Evolutionary conservation across 2,113 vertebrate genomes (phyloP).

Genomic region (Harpagus bidentatus): DNA sequence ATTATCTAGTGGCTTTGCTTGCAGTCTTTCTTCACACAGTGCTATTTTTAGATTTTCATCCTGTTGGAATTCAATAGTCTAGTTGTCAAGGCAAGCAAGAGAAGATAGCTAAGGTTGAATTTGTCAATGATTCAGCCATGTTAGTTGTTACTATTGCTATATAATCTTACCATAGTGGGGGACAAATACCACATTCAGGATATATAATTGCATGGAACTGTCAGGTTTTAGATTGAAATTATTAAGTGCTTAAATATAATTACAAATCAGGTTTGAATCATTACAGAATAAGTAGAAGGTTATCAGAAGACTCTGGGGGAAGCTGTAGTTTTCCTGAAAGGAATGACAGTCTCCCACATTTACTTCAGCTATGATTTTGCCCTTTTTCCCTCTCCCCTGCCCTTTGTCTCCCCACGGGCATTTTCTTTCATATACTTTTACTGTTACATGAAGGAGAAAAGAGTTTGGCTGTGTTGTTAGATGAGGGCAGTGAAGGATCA

Average conservation of each 20-base stretch:
- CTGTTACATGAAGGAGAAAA: neutral
- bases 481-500: neutral
- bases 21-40: slow-evolving; percentile 29
- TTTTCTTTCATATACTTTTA: neutral
- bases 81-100: slow-evolving; percentile 62
- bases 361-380: neutral
- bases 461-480: neutral
- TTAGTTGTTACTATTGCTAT: slow-evolving; percentile 25
- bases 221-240: neutral
- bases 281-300: neutral
- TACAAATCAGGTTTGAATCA: neutral
- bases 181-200: neutral
- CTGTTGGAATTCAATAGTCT: slow-evolving; percentile 55
- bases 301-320: neutral
- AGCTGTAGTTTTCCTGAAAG: neutral
- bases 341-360: neutral
- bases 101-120: slow-evolving; percentile 44
- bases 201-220: neutral
- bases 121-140: slow-evolving; percentile 68
- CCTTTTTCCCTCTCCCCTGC: neutral
- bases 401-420: neutral
- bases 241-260: neutral
- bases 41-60: slow-evolving; percentile 67
- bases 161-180: neutral
- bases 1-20: slow-evolving; percentile 51